Percentiles rank a stretch among this genome's conserved stretches.
Conservation (phyloP, 2,113 vertebrate genomes). For the Lontra canadensis region DNA sequence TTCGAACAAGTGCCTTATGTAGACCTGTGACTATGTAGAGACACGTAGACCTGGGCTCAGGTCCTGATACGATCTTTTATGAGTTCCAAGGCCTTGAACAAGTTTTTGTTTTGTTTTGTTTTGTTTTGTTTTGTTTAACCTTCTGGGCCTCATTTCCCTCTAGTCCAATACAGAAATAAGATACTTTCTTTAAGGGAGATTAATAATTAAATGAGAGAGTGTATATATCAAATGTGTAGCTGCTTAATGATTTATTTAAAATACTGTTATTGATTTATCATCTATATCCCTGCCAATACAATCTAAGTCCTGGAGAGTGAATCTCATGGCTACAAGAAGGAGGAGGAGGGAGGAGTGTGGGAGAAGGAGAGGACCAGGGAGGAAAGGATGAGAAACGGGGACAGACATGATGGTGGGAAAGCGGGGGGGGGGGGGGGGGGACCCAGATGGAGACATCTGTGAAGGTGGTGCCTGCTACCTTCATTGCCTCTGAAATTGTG, state of each 20-base stretch:
- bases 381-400: no score
- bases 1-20: background rate
- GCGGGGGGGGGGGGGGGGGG: accelerated
- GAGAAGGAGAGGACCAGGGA: accelerated
- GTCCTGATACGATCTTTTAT: background rate
- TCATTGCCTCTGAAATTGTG: background rate
- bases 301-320: background rate
- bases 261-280: background rate
- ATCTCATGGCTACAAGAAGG: background rate
- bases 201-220: background rate
- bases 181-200: background rate
- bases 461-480: background rate
- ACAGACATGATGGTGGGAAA: background rate
- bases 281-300: background rate
- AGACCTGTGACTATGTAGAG: background rate
- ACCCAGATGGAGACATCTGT: background rate
- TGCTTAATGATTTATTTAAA: background rate
- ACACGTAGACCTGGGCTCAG: background rate
- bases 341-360: accelerated
- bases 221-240: background rate
- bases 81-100: background rate
- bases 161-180: background rate
- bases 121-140: background rate
- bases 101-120: background rate
- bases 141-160: background rate